A percentile compares a stretch with the other conserved stretches of the same genome.
phyloP scores from a whole-genome alignment of 2,888 invertebrate genomes.

The Xestia rhomboidea region DNA sequence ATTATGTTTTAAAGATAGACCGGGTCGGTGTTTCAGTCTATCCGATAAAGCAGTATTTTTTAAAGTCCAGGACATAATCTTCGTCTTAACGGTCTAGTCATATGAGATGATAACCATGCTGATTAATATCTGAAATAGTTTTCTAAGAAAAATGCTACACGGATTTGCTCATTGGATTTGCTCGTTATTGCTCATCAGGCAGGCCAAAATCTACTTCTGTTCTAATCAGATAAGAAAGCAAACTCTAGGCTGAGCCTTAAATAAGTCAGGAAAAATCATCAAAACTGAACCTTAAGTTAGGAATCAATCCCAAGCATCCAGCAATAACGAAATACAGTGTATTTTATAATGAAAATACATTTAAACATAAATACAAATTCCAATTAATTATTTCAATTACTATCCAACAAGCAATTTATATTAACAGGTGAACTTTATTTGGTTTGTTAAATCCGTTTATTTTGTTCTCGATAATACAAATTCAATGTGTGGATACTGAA shows the following conservation, averaged over 20 bases:
- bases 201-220: background rate
- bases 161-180: too few species aligned
- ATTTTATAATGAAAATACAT: conserved; percentile 16
- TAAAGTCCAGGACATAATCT: background rate
- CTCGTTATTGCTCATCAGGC: too few species aligned
- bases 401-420: conserved; percentile 73
- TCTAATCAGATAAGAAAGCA: background rate
- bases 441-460: conserved; percentile 60
- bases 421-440: conserved; percentile 68
- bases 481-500: conserved; percentile 9
- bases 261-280: background rate
- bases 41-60: background rate
- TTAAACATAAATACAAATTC: conserved; percentile 64
- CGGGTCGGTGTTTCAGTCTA: background rate
- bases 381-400: conserved; percentile 72
- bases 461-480: conserved; percentile 35
- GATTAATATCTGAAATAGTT: background rate
- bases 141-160: background rate
- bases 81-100: background rate
- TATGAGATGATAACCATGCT: background rate
- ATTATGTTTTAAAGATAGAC: background rate
- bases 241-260: background rate
- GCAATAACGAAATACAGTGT: background rate
- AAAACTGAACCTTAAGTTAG: background rate
- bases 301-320: conserved; percentile 1